Evolutionary conservation across 1,140 invertebrate species (phyloP), one percentile per base, ranked within the genome.

Genomic region (Bombus pyrosoma): DNA sequence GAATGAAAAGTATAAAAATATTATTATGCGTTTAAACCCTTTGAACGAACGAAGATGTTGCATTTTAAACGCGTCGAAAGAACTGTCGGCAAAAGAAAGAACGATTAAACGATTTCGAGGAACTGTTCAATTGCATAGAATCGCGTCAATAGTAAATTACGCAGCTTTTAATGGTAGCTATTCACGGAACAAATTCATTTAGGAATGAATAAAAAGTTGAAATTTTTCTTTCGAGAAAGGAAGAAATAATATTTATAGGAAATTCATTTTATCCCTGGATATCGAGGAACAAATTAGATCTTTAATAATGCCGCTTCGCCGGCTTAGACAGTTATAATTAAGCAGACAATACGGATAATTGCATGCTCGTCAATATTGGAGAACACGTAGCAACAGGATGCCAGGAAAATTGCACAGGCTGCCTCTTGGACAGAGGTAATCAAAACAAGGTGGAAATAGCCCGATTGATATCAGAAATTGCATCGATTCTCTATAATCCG

Each of bases 401-500:
- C 86, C 87, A 78, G 80, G 89, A 86, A 88, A 91, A 91, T 90
- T 86, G 89, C 86, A 73, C 68, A 64, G 62, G 77, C 34, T 76
- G 78, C 69, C 81, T 32, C 79, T 86, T 81, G 53, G 47, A 80
- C 78, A 74, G 34, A 47, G 73, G 80, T 86, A 88, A 90, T 90
- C 86, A 82, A 85, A 90, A 90, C 86, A 74, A 88, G 88, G 71
- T 87, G 89, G 89, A 88, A 88, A 90, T 83, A 88, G 81, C 81
- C 62, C 77, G 88, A 85, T 84, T 85, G 66, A 90, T 77, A 86
- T 88, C 89, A 90, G 89, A 90, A 90, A 90, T 88, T 90, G 88
- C 83, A 83, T 90, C 83, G 76, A 86, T 79, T 57, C n/a, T 73
- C 72, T 62, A 73, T 82, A 81, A 86, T 81, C 64, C 34, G 34